Conservation (phyloP, 2,797 vertebrate species). For the Lepus townsendii region DNA sequence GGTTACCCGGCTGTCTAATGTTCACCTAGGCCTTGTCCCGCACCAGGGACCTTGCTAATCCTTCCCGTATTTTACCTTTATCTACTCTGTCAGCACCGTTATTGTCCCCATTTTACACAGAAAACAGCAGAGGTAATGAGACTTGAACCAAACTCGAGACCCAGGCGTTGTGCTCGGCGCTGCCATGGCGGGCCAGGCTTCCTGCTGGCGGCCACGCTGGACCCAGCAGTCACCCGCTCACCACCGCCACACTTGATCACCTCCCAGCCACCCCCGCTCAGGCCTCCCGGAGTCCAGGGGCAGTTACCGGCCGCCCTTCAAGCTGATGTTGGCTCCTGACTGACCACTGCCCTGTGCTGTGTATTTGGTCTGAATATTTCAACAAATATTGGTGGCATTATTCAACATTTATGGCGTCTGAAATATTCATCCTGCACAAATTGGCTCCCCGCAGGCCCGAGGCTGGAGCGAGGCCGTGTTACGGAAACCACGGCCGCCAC, state of each 20-base stretch:
- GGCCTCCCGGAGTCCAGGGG: accelerated
- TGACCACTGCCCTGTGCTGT: accelerated
- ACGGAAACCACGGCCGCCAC: background rate
- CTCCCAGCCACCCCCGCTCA: accelerated
- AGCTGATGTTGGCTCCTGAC: accelerated
- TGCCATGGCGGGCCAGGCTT: too few species aligned
- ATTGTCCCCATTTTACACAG: background rate
- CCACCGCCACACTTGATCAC: accelerated
- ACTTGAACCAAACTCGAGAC: background rate
- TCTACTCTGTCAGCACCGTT: background rate
- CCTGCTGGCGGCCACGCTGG: too few species aligned
- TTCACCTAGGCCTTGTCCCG: accelerated
- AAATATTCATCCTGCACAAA: slow-evolving; percentile 44
- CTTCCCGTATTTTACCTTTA: accelerated
- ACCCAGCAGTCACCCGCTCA: too few species aligned
- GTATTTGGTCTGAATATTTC: background rate
- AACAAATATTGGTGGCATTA: background rate
- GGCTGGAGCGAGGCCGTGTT: background rate
- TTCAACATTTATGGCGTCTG: slow-evolving; percentile 50
- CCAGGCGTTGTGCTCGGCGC: background rate
- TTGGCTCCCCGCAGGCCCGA: background rate
- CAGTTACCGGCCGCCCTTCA: accelerated
- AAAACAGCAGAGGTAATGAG: too few species aligned
- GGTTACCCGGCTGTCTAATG: accelerated
- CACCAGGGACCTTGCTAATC: accelerated